Percentiles rank a stretch among this genome's conserved stretches.
These are phyloP conservation scores for Silurus asotus DNA, from an alignment of 2,113 vertebrate species.

Conservation along the genomic window DNA sequence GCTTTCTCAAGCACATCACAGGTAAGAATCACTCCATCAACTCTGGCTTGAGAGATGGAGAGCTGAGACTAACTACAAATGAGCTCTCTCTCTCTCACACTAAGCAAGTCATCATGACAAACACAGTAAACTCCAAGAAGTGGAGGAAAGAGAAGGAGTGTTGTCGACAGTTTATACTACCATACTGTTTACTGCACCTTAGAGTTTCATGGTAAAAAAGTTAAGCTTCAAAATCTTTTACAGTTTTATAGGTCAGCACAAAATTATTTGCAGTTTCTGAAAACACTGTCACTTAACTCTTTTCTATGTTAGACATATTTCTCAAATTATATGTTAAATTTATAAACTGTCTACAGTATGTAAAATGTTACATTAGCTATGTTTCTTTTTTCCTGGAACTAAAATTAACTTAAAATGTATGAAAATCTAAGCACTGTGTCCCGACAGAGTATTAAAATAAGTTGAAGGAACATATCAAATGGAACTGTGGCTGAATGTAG, in stretches of 20 bases:
- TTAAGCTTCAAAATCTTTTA: background rate
- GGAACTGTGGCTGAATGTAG: background rate
- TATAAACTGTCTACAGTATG: no score
- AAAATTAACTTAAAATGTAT: background rate
- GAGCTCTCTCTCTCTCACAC: conserved; percentile 51
- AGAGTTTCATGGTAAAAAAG: conserved; percentile 20
- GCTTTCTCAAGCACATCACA: conserved; percentile 64
- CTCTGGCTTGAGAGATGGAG: conserved; percentile 52
- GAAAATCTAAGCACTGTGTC: background rate
- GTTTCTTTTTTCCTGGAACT: background rate
- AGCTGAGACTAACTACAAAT: conserved; percentile 60
- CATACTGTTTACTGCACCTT: conserved; percentile 20
- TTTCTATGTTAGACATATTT: background rate
- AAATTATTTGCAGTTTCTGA: background rate
- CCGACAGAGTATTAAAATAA: background rate
- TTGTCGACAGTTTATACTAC: background rate
- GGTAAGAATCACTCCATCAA: conserved; percentile 66
- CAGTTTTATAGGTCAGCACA: background rate
- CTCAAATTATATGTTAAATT: background rate
- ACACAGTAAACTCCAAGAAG: conserved; percentile 6
- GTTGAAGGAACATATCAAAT: background rate
- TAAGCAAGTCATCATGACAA: conserved; percentile 39
- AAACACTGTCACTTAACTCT: background rate
- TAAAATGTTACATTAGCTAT: no score
- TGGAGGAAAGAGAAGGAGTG: conserved; percentile 16